A percentile compares a stretch with the other conserved stretches of the same genome.
These are phyloP conservation scores for Pteromalus puparum DNA, from an alignment of 1,140 invertebrate species.

Conservation along the genomic window DNA sequence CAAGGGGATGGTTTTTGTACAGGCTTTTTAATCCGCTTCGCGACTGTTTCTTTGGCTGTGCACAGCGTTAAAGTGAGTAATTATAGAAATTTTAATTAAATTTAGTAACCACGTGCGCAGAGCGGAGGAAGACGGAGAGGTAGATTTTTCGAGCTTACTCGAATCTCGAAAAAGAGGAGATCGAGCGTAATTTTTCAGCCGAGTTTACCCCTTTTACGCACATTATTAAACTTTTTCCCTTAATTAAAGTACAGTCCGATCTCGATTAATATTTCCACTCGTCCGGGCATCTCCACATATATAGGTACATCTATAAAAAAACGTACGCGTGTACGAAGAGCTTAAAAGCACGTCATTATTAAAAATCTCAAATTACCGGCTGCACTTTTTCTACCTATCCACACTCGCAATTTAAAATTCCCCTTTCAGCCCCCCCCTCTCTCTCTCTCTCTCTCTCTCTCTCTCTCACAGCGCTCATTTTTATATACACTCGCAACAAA, in stretches of 20 bases:
- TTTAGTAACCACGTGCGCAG: background rate
- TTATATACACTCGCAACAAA: constrained; percentile 1
- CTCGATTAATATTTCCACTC: background rate
- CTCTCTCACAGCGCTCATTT: background rate
- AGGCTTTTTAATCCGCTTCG: background rate
- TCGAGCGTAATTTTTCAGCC: background rate
- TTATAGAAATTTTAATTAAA: constrained; percentile 32
- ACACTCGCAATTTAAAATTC: constrained; percentile 8
- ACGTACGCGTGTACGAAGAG: background rate
- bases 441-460: too few relatives aligned
- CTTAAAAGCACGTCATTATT: constrained; percentile 10
- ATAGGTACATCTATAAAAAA: background rate
- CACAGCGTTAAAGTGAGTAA: background rate
- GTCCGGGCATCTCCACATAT: background rate
- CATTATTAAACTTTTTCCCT: background rate
- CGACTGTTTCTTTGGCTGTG: background rate
- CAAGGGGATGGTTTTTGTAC: background rate
- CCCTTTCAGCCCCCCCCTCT: background rate
- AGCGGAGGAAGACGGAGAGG: too few relatives aligned
- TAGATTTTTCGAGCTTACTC: background rate
- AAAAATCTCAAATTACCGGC: background rate
- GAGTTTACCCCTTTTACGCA: background rate
- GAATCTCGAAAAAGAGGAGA: background rate
- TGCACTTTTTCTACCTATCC: background rate
- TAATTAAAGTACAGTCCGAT: background rate